These are phyloP conservation scores for Eilema griseolum DNA, from an alignment of 2,888 invertebrate species.

Conservation along the genomic window DNA sequence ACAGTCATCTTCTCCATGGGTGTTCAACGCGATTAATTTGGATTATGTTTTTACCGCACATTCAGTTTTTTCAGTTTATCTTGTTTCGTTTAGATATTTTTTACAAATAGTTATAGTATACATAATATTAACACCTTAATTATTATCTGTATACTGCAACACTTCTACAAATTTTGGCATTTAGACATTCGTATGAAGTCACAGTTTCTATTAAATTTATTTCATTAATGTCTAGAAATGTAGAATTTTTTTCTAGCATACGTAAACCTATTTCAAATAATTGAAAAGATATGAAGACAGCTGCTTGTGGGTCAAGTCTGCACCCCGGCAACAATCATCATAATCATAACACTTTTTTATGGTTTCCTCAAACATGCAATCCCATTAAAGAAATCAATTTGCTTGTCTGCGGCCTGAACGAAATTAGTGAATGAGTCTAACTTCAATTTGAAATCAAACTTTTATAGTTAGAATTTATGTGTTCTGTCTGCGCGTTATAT, in stretches of 20 bases:
- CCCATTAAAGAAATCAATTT: slow-evolving; percentile 46
- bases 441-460: slow-evolving; percentile 21
- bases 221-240: slow-evolving; percentile 1
- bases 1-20: background rate
- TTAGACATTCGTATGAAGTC: background rate
- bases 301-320: slow-evolving; percentile 42
- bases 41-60: background rate
- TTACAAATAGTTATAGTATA: background rate
- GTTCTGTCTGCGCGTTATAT: slow-evolving; percentile 37
- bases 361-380: slow-evolving; percentile 42
- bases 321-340: slow-evolving; percentile 29
- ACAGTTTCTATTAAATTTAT: background rate
- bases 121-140: background rate
- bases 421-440: slow-evolving; percentile 36
- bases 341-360: slow-evolving; percentile 48
- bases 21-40: background rate
- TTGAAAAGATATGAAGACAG: slow-evolving; percentile 33
- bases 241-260: slow-evolving; percentile 33
- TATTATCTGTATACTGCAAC: background rate
- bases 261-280: slow-evolving; percentile 1
- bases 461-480: slow-evolving; percentile 25
- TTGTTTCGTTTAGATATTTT: background rate
- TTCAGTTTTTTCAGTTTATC: background rate
- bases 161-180: background rate
- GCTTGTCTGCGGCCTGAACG: slow-evolving; percentile 28